phyloP scores from a whole-genome alignment of 1,140 invertebrate genomes.

The Caenorhabditis remanei region DNA sequence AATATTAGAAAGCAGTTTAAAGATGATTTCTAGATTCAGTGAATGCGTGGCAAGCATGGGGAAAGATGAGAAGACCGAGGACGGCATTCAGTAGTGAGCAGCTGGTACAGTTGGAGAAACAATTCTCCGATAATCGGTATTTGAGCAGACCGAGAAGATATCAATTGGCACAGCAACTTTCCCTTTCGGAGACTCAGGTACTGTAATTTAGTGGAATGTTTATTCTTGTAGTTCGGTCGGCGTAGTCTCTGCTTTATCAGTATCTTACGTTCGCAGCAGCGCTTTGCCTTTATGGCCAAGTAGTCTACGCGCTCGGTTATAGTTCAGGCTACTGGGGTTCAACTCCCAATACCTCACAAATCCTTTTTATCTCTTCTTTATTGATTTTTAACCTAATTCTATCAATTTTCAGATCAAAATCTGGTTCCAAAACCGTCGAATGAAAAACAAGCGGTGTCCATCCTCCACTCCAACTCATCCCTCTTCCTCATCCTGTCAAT shows the following conservation, averaged over 20 bases:
- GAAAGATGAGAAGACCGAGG: constrained; percentile 92
- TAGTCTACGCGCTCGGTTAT: too few species aligned
- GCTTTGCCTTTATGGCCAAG: too few species aligned
- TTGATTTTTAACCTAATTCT: neutral
- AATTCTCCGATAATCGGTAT: constrained; percentile 98
- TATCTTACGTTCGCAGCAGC: too few species aligned
- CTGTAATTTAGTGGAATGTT: too few species aligned
- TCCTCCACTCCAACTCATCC: neutral
- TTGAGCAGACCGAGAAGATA: constrained; percentile 96
- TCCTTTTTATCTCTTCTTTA: neutral
- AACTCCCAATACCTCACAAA: neutral
- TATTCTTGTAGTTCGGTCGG: too few species aligned
- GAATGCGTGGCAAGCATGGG: constrained; percentile 79
- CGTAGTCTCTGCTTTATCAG: too few species aligned
- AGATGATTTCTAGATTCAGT: constrained; percentile 66
- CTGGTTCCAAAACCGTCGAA: constrained; percentile 89
- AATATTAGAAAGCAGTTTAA: neutral
- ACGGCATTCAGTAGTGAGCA: constrained; percentile 99
- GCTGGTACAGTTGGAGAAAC: constrained; percentile 94
- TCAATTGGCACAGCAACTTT: constrained; percentile 95
- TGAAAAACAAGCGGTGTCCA: constrained; percentile 89
- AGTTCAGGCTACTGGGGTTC: neutral
- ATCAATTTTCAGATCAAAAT: constrained; percentile 74
- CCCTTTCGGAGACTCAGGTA: constrained; percentile 95
- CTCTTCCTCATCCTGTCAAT: neutral